Evolutionary conservation across 2,888 invertebrate species (phyloP), one percentile per base, ranked within the genome.

Genomic region (Bugulina stolonifera): DNA sequence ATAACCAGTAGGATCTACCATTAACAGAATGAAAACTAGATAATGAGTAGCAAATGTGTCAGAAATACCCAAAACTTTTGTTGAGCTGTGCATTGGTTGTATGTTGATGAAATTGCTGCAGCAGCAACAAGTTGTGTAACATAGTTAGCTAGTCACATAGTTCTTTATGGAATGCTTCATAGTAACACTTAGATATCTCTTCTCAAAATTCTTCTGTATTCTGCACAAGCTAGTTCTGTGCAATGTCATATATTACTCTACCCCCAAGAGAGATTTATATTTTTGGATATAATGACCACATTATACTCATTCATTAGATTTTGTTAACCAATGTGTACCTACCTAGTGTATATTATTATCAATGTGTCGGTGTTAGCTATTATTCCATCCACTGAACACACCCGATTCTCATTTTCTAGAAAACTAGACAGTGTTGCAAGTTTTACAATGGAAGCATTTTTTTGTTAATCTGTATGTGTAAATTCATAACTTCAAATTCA

Each of bases 131-230:
- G 18, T 43, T 43, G 43, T 43, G 43, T 5, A 43, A 43, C 5
- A 23, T 55, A 55, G 55, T 55, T 55, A 29, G 64, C 64, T 64
- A 64, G 64, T 64, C 64, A 64, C 64, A 64, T 29, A 64, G 14
- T 22, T 64, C 25, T 14, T 34, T 29, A 5, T 34, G 27, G 34
- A 64, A 5, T 25, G 64, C 32, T 64, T 27, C 27, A 23, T 64
- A 64, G 64, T 64, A 64, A 64, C 32, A 34, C 27, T 14, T 32
- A 25, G 32, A 64, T 29, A 64, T 64, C 27, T 64, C 64, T 64
- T 27, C 27, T 27, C 5, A 5, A 29, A 64, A 64, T 64, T 23
- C 25, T 10, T 14, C 5, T 64, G 34, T 3, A 10, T 64, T 64
- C 10, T 64, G 14, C 64, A 64, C 64, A 64, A 14, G 32, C 1